Evolutionary conservation across 2,797 vertebrate genomes (phyloP).

Genomic region (Thalassophryne amazonica): DNA sequence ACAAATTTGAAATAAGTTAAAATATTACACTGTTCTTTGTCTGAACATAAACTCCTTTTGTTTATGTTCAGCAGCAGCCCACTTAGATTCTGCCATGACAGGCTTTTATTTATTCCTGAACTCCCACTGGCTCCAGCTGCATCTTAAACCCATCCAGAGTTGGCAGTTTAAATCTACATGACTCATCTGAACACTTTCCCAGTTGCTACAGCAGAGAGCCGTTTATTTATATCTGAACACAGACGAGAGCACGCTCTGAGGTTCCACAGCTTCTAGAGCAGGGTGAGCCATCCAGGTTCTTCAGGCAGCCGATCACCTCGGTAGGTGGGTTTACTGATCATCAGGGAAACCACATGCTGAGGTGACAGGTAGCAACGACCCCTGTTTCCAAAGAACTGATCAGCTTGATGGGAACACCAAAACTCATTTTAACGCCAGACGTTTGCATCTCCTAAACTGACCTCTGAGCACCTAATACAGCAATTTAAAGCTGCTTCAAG

Average conservation of each 20-base stretch:
- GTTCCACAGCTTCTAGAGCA: background rate
- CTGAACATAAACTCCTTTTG: slow-evolving; percentile 12
- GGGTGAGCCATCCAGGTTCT: no score
- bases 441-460: background rate
- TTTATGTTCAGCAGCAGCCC: slow-evolving; percentile 1
- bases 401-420: slow-evolving; percentile 2
- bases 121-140: slow-evolving; percentile 16
- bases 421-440: background rate
- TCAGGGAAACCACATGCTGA: no score
- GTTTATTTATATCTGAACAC: slow-evolving; percentile 20
- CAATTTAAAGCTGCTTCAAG: slow-evolving; percentile 1
- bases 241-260: slow-evolving; percentile 5
- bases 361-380: no score
- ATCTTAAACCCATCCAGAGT: slow-evolving; percentile 25
- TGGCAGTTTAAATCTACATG: slow-evolving; percentile 13
- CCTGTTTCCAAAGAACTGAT: no score
- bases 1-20: no score
- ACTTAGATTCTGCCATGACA: slow-evolving; percentile 16
- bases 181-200: slow-evolving; percentile 35
- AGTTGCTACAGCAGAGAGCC: slow-evolving; percentile 11
- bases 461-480: slow-evolving; percentile 1
- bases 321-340: no score
- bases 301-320: no score
- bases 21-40: background rate
- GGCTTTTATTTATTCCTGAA: background rate